Base-by-base conservation (phyloP, 2,113 vertebrate genomes). In the Regulus satrapa region DNA sequence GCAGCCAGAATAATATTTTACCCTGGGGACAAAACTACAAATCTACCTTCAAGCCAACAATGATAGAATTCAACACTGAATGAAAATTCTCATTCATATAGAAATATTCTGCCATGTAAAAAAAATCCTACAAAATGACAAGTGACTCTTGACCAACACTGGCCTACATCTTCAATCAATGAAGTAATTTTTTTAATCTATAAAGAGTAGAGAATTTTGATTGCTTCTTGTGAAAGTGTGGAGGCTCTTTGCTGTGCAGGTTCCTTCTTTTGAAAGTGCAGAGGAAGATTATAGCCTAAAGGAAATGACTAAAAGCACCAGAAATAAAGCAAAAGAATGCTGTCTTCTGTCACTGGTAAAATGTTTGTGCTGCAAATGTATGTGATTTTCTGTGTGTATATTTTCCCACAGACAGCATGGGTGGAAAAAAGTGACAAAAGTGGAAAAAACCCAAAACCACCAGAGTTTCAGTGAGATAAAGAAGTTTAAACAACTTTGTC, bases 51-150 rank as follows among this genome's bases (percentile, higher is more conserved):
- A 91, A 91, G 89, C 76, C 68, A 61, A n/a, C 32, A 56, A 58
- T 88, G 78, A 89, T 48, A 89, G 74, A 95, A 89, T 61, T 86
- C 56, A 92, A 82, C 61, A 64, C 77, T 94, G 93, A 92, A 87
- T 87, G 71, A 93, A 97, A 97, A 90, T 46, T 87, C 85, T 95
- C 68, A 94, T 97, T 97, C 38, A 84, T 93, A 14, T 4, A 8
- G 6, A 72, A 88, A 72, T 88, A 85, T 58, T 92, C 82, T 38
- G 12, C 26, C 6, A 4, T 61, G 38, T 36, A 52, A 14, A 74
- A 64, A 88, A 64, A 66, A 8, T 10, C 15, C n/a, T 73, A 45
- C 56, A 79, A 81, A 90, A 91, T 66, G 49, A 94, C 76, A 92
- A 91, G 75, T 36, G 81, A 89, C 34, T 66, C 7, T 81, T 96